A percentile compares a stretch with the other conserved stretches of the same genome.
Evolutionary conservation across 53 echinoderm and acorn worm genomes (phyloP).

Genomic region (Holothuria scabra): DNA sequence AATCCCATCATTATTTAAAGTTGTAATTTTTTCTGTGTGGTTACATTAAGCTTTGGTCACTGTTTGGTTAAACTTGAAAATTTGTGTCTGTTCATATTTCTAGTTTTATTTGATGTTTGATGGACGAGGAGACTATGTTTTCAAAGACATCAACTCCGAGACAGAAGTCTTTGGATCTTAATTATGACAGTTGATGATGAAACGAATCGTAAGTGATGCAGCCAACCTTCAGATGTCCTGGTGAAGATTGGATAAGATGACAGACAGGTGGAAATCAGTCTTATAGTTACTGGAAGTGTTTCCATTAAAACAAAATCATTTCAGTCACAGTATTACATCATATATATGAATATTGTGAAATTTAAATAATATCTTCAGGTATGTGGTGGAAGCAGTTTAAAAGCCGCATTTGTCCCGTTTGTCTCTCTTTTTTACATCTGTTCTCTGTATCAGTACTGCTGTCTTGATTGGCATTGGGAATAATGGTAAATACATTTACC

Average conservation of each 20-base stretch:
- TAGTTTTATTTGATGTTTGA: slow-evolving; percentile 98
- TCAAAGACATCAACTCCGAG: slow-evolving; percentile 85
- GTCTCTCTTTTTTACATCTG: neutral
- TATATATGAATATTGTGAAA: no score
- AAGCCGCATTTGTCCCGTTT: neutral
- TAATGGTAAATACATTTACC: neutral
- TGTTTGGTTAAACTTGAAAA: neutral
- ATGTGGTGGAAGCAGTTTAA: neutral
- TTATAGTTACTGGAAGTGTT: no score
- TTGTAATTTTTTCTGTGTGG: no score
- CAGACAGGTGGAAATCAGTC: no score
- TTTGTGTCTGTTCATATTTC: neutral
- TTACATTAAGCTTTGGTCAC: neutral
- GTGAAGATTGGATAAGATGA: no score
- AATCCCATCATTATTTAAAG: no score
- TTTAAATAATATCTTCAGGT: no score
- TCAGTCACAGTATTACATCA: neutral
- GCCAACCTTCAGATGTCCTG: no score
- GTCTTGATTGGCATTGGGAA: neutral
- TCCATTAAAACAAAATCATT: neutral
- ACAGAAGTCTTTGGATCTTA: slow-evolving; percentile 92
- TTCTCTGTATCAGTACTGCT: neutral
- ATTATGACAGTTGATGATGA: neutral
- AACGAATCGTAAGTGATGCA: neutral
- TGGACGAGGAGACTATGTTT: slow-evolving; percentile 92